Evolutionary conservation across 1,140 invertebrate species (phyloP).

Genomic region (Patella vulgata): DNA sequence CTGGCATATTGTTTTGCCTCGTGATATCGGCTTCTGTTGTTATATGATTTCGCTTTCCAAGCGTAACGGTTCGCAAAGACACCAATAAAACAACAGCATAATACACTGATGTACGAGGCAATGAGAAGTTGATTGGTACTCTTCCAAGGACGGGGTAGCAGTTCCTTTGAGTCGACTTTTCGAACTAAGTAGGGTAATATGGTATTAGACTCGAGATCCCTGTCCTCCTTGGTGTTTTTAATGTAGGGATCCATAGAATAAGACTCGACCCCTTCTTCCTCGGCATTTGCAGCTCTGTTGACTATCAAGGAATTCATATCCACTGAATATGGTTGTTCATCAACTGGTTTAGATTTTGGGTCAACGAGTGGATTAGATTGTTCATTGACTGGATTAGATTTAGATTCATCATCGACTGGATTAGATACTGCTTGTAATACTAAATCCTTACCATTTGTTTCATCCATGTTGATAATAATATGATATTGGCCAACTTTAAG

Average conservation of each 20-base stretch:
- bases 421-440: no score
- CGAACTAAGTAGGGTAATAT: conserved; percentile 1
- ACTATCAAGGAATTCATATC: conserved; percentile 14
- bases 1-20: no score
- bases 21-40: neutral
- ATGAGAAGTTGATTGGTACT: neutral
- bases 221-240: conserved; percentile 2
- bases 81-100: neutral
- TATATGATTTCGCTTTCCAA: conserved; percentile 9
- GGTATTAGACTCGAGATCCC: neutral
- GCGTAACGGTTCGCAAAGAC: neutral
- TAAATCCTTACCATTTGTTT: no score
- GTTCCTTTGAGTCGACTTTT: conserved; percentile 6
- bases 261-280: neutral
- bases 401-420: conserved; percentile 12
- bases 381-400: conserved; percentile 28
- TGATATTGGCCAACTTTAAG: no score
- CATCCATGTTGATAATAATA: no score
- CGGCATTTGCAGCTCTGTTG: conserved; percentile 1
- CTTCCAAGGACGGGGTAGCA: conserved; percentile 2
- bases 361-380: no score
- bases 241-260: neutral
- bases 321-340: no score
- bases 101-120: neutral
- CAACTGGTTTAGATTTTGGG: no score